Evolutionary conservation across 2,797 vertebrate species (phyloP).

Genomic region (Streptopelia turtur): DNA sequence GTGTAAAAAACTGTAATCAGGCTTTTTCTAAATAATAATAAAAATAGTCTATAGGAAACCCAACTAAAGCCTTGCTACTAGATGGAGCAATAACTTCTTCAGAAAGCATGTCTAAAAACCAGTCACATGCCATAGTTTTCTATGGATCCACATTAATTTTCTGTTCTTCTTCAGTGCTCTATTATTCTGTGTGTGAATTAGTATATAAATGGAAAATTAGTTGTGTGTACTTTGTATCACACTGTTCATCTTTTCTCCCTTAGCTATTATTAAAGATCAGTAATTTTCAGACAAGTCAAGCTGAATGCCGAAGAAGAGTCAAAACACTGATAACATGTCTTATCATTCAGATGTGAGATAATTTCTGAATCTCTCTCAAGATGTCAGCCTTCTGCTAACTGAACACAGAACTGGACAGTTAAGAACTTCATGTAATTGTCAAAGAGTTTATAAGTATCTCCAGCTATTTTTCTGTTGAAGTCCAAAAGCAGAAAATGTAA

Average conservation of each 20-base stretch:
- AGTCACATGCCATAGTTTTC: not conserved
- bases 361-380: not conserved
- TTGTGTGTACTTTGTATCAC: not conserved
- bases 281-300: not conserved
- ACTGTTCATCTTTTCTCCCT: not conserved
- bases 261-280: not conserved
- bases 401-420: not conserved
- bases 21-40: constrained; percentile 57
- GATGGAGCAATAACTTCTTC: not conserved
- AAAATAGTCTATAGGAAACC: not conserved
- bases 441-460: not conserved
- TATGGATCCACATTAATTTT: not conserved
- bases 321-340: not conserved
- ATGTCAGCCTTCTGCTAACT: not conserved
- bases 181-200: not conserved
- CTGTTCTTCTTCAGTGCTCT: not conserved
- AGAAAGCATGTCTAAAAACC: not conserved
- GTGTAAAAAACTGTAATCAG: constrained; percentile 44
- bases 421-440: not conserved
- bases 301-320: not conserved
- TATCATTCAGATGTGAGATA: not conserved
- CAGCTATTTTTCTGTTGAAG: not conserved
- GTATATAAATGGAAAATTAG: not conserved
- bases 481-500: not conserved
- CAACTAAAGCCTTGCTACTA: constrained; percentile 1